Base-by-base conservation (phyloP, 2,888 invertebrate genomes). In the Diarsia rubi region DNA sequence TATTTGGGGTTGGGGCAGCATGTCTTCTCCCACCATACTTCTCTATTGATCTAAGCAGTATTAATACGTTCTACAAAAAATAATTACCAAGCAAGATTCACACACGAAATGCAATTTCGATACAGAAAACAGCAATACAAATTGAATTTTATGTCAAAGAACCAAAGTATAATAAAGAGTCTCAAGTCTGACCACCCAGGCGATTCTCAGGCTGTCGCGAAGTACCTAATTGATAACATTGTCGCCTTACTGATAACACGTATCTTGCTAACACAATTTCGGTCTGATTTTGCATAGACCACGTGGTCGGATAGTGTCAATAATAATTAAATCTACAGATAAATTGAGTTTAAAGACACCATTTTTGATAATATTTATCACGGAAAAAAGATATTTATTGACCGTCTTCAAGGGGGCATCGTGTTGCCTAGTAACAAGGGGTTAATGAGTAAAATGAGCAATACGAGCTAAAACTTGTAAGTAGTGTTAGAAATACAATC, bases 141-240 rank as follows among this genome's bases (percentile, higher is more conserved):
- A 63, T 47, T 62, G n/a, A 52, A 69, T 57, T 73, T 73, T 74
- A 60, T 27, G 0, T 0, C 0, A 31, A 0, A 12, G 37, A 11
- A 0, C 62, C 83, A 88, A 67, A 78, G 83, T 82, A 73, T 27
- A 73, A 75, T 87, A 75, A 88, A 4, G 47, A 27, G 8, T 77
- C 70, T 19, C 14, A 52, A 0, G 0, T 42, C 8, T 69, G 92
- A 88, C 92, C 92, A 92, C 91, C 91, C 92, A 91, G 75, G 86
- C 81, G 68, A 81, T 91, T 91, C 91, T 86, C 91, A 92, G 88
- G 90, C 89, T 88, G 88, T 88, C 89, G 85, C 57, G 54, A 27
- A 82, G 70, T 85, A 86, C 88, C 88, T 86, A 85, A 84, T 82
- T 87, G 92, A 93, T 93, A 93, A 92, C 90, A 88, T 86, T 88